These are phyloP conservation scores for Apamea crenata DNA, from an alignment of 2,888 invertebrate genomes.

Conservation along the genomic window DNA sequence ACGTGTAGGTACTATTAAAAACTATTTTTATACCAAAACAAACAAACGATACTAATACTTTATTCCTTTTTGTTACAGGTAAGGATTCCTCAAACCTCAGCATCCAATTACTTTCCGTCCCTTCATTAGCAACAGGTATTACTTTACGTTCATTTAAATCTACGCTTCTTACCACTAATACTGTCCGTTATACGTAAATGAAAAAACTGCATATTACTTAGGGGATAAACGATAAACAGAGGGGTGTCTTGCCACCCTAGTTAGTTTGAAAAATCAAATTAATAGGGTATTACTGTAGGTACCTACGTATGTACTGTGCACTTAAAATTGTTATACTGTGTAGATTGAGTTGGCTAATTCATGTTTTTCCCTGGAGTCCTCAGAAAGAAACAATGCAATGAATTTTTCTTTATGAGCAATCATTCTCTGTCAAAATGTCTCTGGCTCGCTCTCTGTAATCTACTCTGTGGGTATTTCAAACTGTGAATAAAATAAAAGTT, in stretches of 20 bases:
- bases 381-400: conserved; percentile 34
- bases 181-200: conserved; percentile 45
- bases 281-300: conserved; percentile 49
- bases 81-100: conserved; percentile 52
- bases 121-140: conserved; percentile 53
- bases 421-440: conserved; percentile 8
- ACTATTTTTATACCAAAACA: conserved; percentile 26
- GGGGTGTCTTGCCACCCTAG: conserved; percentile 61
- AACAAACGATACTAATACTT: conserved; percentile 29
- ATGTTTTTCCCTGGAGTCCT: conserved; percentile 17
- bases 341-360: conserved; percentile 35
- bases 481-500: background rate
- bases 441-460: background rate
- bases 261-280: conserved; percentile 61
- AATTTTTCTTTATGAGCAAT: conserved; percentile 36
- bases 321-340: conserved; percentile 43
- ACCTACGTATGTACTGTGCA: conserved; percentile 22
- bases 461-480: background rate
- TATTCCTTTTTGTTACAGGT: conserved; percentile 71
- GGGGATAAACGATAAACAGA: conserved; percentile 64
- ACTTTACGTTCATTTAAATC: conserved; percentile 48
- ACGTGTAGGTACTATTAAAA: background rate
- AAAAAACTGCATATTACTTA: conserved; percentile 63
- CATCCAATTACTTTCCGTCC: conserved; percentile 27
- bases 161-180: conserved; percentile 36